Percentiles rank a stretch among this genome's conserved stretches.
Evolutionary conservation across 2,113 vertebrate genomes (phyloP).

Genomic region (Neopipo cinnamomea): DNA sequence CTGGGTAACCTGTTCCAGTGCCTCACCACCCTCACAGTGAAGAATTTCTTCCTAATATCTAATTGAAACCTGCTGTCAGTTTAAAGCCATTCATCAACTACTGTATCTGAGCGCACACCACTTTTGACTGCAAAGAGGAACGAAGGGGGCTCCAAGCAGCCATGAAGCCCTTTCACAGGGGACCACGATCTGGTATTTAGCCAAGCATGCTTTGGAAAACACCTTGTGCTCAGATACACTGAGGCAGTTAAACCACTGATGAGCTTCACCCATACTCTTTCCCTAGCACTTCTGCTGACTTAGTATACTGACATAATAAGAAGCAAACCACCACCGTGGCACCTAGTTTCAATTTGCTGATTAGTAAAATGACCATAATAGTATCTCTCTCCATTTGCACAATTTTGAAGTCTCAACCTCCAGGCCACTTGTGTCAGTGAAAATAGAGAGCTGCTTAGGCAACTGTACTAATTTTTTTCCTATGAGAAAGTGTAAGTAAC

Average conservation of each 20-base stretch:
- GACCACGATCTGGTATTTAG: neutral
- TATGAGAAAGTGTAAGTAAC: neutral
- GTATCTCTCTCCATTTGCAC: neutral
- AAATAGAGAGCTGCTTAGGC: neutral
- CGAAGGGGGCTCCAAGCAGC: neutral
- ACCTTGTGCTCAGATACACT: neutral
- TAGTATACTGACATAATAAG: neutral
- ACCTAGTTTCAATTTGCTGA: neutral
- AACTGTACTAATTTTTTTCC: neutral
- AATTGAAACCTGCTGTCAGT: neutral
- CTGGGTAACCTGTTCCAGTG: neutral
- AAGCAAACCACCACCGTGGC: neutral
- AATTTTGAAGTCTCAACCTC: neutral
- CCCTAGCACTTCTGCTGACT: neutral
- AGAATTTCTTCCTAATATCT: neutral
- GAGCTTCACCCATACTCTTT: neutral
- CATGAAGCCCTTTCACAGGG: neutral
- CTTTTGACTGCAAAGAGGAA: neutral
- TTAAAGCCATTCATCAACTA: neutral
- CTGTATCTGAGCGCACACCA: neutral
- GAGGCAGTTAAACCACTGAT: neutral
- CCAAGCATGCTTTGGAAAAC: neutral
- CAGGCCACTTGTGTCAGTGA: neutral
- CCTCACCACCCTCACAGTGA: neutral
- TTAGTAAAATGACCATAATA: neutral